Base-by-base conservation (phyloP, 1,140 invertebrate species). In the Teleogryllus occipitalis region DNA sequence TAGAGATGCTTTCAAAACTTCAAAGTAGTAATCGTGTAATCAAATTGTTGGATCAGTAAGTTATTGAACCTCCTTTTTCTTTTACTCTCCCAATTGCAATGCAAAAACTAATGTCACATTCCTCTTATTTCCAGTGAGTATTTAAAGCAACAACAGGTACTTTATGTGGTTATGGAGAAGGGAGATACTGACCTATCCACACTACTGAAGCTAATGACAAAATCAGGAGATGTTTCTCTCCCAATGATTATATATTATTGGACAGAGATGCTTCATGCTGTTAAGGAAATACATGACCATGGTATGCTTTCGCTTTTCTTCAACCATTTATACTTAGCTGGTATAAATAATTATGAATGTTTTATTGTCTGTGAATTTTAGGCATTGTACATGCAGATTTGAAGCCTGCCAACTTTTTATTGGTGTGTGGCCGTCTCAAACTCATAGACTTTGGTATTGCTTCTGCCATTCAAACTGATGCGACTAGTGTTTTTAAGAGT, bases 381-480 rank as follows among this genome's bases (percentile, higher is more conserved):
- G 95, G 93, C 75, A 94, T 99, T 15, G 96, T 99, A 80, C 97
- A 99, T 88, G 96, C 95, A 0, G 97, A 99, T 87, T 87, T 99
- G 79, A 99, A 99, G 86, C 98, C 98, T 14, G 96, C 96, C 3
- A 99, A 99, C 87, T 99, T 99, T 87, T 88, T 99, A 14, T 87
- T 97, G 82, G 95, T 97, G 39, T 90, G 90, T 80, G 96, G 95
- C 7, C 89, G 92, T 76, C 86, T 99, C 7, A 99, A 99, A 88
- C 87, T 99, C 39, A 99, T 99, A 81, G 98, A 99, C 88, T 99
- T 99, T 88, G 98, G 97, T 39, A 99, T 99, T 83, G 94, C 98
- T n/a, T 95, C 95, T 76, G 92, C 92, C 77, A 90, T 99, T 77
- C 92, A 95, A 83, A 88, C 90, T 74, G 97, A 99, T 84, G 93